phyloP scores from a whole-genome alignment of 2,888 invertebrate genomes.

The Acheta domesticus region DNA sequence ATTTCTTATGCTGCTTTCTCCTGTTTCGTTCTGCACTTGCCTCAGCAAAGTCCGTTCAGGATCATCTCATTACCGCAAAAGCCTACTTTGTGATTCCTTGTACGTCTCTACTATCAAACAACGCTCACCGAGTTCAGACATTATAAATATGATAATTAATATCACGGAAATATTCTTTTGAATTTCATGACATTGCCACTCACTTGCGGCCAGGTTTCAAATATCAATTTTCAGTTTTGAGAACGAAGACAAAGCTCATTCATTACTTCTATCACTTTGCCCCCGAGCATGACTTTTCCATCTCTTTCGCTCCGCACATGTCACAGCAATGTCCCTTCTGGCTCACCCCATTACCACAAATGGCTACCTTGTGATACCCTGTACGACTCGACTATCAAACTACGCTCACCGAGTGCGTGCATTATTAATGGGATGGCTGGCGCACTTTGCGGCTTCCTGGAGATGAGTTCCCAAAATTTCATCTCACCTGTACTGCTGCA shows the following conservation, averaged over 20 bases:
- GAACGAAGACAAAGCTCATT: too few species aligned
- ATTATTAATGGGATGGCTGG: not conserved
- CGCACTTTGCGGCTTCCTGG: not conserved
- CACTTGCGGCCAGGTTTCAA: too few species aligned
- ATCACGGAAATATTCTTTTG: too few species aligned
- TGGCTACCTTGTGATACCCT: not conserved
- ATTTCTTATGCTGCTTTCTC: too few species aligned
- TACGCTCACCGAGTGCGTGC: not conserved
- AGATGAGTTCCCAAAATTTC: slow-evolving; percentile 18
- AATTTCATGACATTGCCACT: too few species aligned
- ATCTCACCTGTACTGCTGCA: slow-evolving; percentile 8
- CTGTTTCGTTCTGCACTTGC: too few species aligned
- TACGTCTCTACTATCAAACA: not conserved
- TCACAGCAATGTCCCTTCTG: too few species aligned
- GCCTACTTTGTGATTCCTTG: not conserved
- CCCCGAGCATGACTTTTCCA: too few species aligned
- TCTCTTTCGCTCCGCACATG: too few species aligned
- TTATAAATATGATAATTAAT: not conserved
- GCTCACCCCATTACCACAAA: not conserved
- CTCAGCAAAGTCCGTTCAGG: too few species aligned
- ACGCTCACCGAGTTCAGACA: not conserved
- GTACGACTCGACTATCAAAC: not conserved
- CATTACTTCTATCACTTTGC: too few species aligned
- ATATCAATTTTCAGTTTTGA: too few species aligned
- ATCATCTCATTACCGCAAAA: not conserved